These are phyloP conservation scores for Chaenogobius annularis DNA, from an alignment of 2,113 vertebrate genomes.

Conservation along the genomic window DNA sequence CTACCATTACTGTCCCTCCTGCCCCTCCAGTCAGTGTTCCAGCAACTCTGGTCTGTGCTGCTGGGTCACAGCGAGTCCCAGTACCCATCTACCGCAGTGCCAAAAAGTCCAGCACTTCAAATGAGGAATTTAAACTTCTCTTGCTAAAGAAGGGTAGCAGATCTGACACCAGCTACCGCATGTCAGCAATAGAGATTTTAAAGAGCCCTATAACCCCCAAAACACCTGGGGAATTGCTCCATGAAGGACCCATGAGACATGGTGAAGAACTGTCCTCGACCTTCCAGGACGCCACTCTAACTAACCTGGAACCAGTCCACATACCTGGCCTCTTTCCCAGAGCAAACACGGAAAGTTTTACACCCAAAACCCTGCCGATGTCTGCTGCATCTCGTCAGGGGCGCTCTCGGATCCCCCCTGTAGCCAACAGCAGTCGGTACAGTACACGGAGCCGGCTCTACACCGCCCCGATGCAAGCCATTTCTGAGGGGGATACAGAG, in stretches of 20 bases:
- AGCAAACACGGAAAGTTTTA: slow-evolving; percentile 88
- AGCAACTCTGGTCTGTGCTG: slow-evolving; percentile 48
- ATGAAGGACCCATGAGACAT: slow-evolving; percentile 56
- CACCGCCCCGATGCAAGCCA: slow-evolving; percentile 97
- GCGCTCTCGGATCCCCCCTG: slow-evolving; percentile 90
- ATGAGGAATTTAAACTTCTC: slow-evolving; percentile 96
- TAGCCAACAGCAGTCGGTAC: slow-evolving; percentile 96
- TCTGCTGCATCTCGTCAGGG: slow-evolving; percentile 90
- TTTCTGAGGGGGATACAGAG: slow-evolving; percentile 96
- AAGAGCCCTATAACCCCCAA: slow-evolving; percentile 96
- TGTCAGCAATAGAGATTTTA: slow-evolving; percentile 97
- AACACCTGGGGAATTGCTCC: slow-evolving; percentile 81
- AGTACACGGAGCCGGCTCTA: slow-evolving; percentile 95
- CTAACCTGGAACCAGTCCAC: slow-evolving; percentile 69
- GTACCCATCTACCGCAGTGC: slow-evolving; percentile 96
- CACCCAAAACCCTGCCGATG: slow-evolving; percentile 85
- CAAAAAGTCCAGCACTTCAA: slow-evolving; percentile 96
- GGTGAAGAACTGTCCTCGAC: slow-evolving; percentile 75
- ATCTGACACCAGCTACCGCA: slow-evolving; percentile 93
- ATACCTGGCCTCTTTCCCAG: slow-evolving; percentile 80
- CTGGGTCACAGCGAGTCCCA: slow-evolving; percentile 85
- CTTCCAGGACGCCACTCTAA: slow-evolving; percentile 56
- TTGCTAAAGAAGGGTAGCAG: slow-evolving; percentile 96
- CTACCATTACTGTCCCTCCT: slow-evolving; percentile 59
- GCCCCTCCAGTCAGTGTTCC: slow-evolving; percentile 62